Conservation (phyloP, 2,888 invertebrate genomes). For the Philhelius pedissequus region DNA sequence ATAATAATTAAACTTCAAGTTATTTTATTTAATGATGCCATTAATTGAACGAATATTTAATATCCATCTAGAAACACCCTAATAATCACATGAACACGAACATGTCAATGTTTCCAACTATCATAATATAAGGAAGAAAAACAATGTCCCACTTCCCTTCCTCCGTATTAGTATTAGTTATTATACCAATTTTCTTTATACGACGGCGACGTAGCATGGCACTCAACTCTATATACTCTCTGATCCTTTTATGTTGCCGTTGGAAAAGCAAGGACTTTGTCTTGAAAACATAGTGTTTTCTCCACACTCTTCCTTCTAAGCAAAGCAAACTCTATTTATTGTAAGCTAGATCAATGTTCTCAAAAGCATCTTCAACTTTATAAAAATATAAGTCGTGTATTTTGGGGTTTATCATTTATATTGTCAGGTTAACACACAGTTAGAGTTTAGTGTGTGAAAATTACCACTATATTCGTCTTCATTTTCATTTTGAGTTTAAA, state of each 20-base stretch:
- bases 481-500: slow-evolving; percentile 18
- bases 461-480: slow-evolving; percentile 12
- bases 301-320: not conserved
- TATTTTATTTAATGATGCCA: too few relatives aligned
- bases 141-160: not conserved
- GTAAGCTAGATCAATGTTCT: slow-evolving; percentile 20
- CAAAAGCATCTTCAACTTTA: not conserved
- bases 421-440: slow-evolving; percentile 19
- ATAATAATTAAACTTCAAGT: too few relatives aligned
- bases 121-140: not conserved
- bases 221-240: too few relatives aligned
- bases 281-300: slow-evolving; percentile 3
- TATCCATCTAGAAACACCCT: too few relatives aligned
- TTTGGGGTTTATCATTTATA: slow-evolving; percentile 34
- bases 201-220: not conserved
- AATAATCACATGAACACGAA: not conserved
- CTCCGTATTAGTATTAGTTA: too few relatives aligned
- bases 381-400: not conserved
- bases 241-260: not conserved
- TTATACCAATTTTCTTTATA: not conserved
- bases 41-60: too few relatives aligned
- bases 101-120: not conserved
- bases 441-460: slow-evolving; percentile 27
- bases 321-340: slow-evolving; percentile 42
- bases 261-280: slow-evolving; percentile 2